These are phyloP conservation scores for Podarcis cretensis DNA, from an alignment of 2,113 vertebrate species.

Conservation along the genomic window DNA sequence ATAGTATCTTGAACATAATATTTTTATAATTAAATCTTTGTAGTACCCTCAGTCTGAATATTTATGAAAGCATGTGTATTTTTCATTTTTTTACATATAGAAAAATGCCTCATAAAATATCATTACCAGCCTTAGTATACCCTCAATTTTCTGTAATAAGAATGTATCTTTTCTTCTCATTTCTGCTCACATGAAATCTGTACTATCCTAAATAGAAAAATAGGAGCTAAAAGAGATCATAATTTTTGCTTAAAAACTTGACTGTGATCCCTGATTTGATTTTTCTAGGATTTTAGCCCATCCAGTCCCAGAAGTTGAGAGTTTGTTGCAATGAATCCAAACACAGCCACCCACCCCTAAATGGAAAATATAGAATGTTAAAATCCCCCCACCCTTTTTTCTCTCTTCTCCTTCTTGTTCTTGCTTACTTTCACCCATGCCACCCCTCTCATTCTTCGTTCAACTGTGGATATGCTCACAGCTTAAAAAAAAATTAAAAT, in stretches of 20 bases:
- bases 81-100: not conserved
- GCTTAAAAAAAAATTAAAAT: too few species aligned
- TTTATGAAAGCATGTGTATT: not conserved
- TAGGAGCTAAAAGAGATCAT: not conserved
- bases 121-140: not conserved
- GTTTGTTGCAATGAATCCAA: not conserved
- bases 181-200: not conserved
- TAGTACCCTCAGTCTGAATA: not conserved
- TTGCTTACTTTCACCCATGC: not conserved
- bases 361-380: not conserved
- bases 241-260: not conserved
- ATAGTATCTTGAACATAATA: not conserved
- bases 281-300: not conserved
- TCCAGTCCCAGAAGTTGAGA: not conserved
- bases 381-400: not conserved
- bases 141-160: not conserved
- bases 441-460: not conserved
- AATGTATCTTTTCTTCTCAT: not conserved
- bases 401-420: not conserved
- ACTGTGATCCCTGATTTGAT: not conserved
- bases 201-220: not conserved
- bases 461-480: not conserved
- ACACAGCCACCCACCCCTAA: not conserved
- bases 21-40: not conserved
- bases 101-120: not conserved